These are phyloP conservation scores for zebrafish (Danio rerio) DNA, from an alignment of 2,113 vertebrate genomes.

Conservation along the genomic window DNA sequence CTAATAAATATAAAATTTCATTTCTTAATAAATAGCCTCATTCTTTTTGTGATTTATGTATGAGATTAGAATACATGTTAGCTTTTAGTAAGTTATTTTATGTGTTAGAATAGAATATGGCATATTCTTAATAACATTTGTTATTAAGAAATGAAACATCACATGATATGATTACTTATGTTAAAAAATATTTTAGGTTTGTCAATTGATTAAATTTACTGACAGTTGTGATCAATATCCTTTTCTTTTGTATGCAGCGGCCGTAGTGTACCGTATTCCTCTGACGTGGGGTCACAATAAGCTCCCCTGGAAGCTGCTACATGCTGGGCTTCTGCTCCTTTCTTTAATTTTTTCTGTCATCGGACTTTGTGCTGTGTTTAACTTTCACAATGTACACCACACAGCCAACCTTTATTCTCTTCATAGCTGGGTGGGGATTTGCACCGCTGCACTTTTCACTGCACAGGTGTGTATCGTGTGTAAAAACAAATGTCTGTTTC, in stretches of 20 bases:
- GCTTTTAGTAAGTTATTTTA: too few relatives aligned
- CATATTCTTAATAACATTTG: too few relatives aligned
- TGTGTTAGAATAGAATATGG: too few relatives aligned
- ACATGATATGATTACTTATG: too few relatives aligned
- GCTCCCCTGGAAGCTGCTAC: conserved; percentile 88
- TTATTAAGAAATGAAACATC: too few relatives aligned
- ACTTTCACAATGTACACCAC: conserved; percentile 69
- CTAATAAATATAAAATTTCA: too few relatives aligned
- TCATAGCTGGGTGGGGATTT: conserved; percentile 93
- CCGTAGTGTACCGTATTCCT: conserved; percentile 87
- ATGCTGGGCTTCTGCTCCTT: conserved; percentile 75
- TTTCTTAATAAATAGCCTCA: too few relatives aligned
- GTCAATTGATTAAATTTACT: background rate
- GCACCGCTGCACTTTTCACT: conserved; percentile 80
- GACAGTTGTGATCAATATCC: background rate
- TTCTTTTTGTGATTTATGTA: too few relatives aligned
- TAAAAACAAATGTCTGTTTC: too few relatives aligned
- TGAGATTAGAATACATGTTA: too few relatives aligned
- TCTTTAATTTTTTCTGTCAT: conserved; percentile 76
- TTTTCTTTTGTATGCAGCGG: conserved; percentile 69
- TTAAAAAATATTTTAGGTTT: too few relatives aligned
- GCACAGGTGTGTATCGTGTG: conserved; percentile 80
- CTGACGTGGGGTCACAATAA: conserved; percentile 81
- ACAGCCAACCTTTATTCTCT: conserved; percentile 87
- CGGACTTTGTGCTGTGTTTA: conserved; percentile 87